Conservation (phyloP, 2,888 invertebrate species). For the Drepana falcataria region DNA sequence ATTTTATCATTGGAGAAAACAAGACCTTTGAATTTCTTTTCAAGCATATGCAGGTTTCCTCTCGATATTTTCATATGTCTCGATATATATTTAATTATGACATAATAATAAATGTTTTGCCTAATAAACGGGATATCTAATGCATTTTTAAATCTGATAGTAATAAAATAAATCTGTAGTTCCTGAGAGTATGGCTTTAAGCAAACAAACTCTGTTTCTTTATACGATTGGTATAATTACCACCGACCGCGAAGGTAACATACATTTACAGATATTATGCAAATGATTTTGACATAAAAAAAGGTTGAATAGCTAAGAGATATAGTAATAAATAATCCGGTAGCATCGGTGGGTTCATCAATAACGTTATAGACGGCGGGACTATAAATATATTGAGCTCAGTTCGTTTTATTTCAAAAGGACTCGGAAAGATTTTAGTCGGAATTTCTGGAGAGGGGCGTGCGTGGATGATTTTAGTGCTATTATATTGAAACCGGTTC, state of each 20-base stretch:
- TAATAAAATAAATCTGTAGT: too few relatives aligned
- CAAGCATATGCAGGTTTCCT: too few relatives aligned
- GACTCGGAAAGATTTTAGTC: slow-evolving; percentile 13
- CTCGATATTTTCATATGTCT: too few relatives aligned
- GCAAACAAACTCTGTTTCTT: too few relatives aligned
- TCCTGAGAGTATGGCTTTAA: too few relatives aligned
- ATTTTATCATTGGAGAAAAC: too few relatives aligned
- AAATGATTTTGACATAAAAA: slow-evolving; percentile 12
- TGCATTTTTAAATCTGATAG: too few relatives aligned
- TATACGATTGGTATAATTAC: too few relatives aligned
- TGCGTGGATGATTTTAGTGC: slow-evolving; percentile 51
- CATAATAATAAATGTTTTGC: too few relatives aligned
- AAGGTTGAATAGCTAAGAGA: neutral
- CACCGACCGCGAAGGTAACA: slow-evolving; percentile 27
- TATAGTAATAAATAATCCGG: neutral
- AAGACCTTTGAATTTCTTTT: too few relatives aligned
- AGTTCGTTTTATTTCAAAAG: slow-evolving; percentile 6
- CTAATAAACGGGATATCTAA: too few relatives aligned
- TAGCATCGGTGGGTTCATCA: neutral
- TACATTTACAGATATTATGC: slow-evolving; percentile 26
- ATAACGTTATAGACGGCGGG: neutral
- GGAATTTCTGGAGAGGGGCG: slow-evolving; percentile 47
- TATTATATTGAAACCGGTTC: slow-evolving; percentile 68
- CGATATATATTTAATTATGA: too few relatives aligned
- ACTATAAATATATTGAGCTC: neutral